Conservation (phyloP, 2,888 invertebrate genomes). For the Hemithea aestivaria region DNA sequence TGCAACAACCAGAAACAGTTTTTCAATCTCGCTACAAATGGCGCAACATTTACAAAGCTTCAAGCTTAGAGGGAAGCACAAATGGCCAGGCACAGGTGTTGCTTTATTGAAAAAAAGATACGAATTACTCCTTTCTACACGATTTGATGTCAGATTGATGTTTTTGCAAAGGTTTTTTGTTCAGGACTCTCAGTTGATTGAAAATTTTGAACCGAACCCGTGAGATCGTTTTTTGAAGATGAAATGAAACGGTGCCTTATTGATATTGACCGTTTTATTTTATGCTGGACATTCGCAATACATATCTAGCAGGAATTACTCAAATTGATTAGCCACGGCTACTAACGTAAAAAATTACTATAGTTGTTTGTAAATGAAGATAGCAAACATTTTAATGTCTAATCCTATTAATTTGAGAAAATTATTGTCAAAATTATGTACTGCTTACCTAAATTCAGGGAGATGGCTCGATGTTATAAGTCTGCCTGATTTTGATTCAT, state of each 20-base stretch:
- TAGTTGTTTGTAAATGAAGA: no score
- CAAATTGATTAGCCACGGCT: no score
- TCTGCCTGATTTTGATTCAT: constrained; percentile 50
- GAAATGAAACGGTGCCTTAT: background rate
- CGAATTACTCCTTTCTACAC: constrained; percentile 66
- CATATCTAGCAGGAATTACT: no score
- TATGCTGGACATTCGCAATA: no score
- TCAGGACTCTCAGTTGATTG: constrained; percentile 26
- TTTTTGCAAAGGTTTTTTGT: constrained; percentile 31
- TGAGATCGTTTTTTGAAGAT: background rate
- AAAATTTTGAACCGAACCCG: constrained; percentile 7
- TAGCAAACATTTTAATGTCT: no score
- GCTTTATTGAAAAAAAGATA: constrained; percentile 76
- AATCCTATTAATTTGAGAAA: no score
- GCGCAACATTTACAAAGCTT: constrained; percentile 71
- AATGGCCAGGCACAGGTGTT: constrained; percentile 70
- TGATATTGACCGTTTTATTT: no score
- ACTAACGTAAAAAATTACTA: no score
- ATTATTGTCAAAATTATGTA: no score
- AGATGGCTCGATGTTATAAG: constrained; percentile 68
- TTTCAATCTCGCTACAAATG: constrained; percentile 76
- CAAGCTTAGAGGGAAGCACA: constrained; percentile 63
- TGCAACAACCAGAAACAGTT: constrained; percentile 58
- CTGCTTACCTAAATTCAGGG: constrained; percentile 64
- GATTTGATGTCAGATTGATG: constrained; percentile 60